phyloP scores from a whole-genome alignment of 2,888 invertebrate genomes.

The Ametastegia equiseti region DNA sequence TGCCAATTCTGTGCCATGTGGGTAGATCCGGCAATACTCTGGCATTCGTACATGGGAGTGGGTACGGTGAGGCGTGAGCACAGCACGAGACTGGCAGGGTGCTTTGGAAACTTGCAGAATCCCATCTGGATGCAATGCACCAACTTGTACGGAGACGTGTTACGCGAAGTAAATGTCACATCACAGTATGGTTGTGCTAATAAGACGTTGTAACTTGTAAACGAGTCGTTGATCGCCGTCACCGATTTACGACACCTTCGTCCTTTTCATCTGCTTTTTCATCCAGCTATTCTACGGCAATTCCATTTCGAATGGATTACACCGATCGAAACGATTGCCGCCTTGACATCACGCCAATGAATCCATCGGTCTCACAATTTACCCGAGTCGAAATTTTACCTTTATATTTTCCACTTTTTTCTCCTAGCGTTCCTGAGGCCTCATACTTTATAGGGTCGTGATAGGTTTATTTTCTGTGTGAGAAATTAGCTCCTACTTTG shows the following conservation, averaged over 20 bases:
- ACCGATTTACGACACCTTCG: conserved; percentile 13
- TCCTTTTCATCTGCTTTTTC: no score
- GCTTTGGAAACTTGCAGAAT: background rate
- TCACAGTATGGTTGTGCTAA: background rate
- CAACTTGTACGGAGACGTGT: background rate
- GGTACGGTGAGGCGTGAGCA: background rate
- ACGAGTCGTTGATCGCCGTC: background rate
- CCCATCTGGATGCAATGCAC: background rate
- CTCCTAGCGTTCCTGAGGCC: no score
- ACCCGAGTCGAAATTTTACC: no score
- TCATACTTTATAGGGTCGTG: no score
- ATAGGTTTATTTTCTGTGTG: no score
- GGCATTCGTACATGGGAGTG: background rate
- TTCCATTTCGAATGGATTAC: conserved; percentile 16
- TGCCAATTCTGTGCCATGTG: no score
- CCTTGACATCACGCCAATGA: conserved; percentile 3
- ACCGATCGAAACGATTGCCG: conserved; percentile 29
- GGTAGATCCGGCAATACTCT: no score
- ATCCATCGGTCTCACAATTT: background rate
- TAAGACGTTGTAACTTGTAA: conserved; percentile 29
- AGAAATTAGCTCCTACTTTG: no score
- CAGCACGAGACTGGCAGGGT: background rate
- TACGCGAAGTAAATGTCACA: conserved; percentile 1
- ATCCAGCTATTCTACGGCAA: no score
- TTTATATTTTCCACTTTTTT: no score